Conservation (phyloP, 2,113 vertebrate species). For the Smithornis capensis region DNA sequence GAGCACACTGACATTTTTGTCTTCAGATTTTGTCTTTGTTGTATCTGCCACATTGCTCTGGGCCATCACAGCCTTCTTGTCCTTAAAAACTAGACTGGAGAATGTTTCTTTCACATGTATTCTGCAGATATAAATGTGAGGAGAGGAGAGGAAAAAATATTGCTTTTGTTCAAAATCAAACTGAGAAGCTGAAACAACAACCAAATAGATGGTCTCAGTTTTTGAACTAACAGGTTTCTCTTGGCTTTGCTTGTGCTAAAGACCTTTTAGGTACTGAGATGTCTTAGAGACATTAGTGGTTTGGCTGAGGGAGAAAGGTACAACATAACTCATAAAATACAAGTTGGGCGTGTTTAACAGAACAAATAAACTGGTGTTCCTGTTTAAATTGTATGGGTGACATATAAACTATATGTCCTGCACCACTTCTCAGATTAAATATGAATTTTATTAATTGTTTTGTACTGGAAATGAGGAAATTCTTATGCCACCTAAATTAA, state of each 20-base stretch:
- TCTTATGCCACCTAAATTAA: not conserved
- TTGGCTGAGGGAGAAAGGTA: not conserved
- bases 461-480: not conserved
- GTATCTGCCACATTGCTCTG: not conserved
- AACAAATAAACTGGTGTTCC: not conserved
- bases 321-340: not conserved
- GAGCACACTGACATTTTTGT: not conserved
- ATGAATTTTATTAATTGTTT: not conserved
- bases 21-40: not conserved
- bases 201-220: not conserved
- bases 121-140: not conserved
- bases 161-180: not conserved
- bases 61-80: not conserved
- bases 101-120: not conserved
- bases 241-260: not conserved
- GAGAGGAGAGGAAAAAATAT: not conserved
- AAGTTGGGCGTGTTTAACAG: not conserved
- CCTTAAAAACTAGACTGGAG: not conserved
- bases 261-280: not conserved
- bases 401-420: not conserved
- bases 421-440: not conserved
- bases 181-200: not conserved
- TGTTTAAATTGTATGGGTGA: not conserved
- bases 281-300: accelerated
- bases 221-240: not conserved